A percentile compares a stretch with the other conserved stretches of the same genome.
Conservation (phyloP, 2,797 vertebrate species). For the Neomorphus geoffroyi region DNA sequence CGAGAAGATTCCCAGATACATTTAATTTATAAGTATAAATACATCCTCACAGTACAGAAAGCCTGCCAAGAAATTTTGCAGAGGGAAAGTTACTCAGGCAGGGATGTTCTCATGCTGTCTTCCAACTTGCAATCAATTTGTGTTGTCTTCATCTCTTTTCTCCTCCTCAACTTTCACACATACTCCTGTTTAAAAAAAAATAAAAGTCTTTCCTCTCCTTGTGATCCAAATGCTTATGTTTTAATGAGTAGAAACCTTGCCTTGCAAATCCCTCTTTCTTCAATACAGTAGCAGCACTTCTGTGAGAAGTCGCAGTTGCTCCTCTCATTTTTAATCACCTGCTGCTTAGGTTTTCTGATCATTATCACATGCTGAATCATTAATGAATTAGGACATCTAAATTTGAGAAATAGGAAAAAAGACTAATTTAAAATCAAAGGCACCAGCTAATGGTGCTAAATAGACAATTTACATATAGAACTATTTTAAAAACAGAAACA, state of each 20-base stretch:
- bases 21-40: constrained; percentile 38
- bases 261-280: background rate
- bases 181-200: background rate
- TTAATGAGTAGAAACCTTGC: background rate
- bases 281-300: background rate
- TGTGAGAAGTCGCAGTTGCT: background rate
- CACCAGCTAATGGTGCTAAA: background rate
- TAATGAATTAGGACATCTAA: background rate
- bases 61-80: constrained; percentile 3
- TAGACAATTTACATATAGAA: background rate
- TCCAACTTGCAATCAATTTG: background rate
- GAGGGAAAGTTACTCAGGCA: background rate
- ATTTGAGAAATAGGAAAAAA: background rate
- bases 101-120: background rate
- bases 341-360: background rate
- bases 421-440: background rate
- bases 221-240: background rate
- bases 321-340: background rate
- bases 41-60: background rate
- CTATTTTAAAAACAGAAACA: background rate
- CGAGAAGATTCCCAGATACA: constrained; percentile 25
- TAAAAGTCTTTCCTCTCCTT: background rate
- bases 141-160: background rate
- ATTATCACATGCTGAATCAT: background rate
- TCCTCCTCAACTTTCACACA: background rate